Base-by-base conservation (phyloP, 92 coral and sea anemone genomes). In the Galaxea fascicularis region DNA sequence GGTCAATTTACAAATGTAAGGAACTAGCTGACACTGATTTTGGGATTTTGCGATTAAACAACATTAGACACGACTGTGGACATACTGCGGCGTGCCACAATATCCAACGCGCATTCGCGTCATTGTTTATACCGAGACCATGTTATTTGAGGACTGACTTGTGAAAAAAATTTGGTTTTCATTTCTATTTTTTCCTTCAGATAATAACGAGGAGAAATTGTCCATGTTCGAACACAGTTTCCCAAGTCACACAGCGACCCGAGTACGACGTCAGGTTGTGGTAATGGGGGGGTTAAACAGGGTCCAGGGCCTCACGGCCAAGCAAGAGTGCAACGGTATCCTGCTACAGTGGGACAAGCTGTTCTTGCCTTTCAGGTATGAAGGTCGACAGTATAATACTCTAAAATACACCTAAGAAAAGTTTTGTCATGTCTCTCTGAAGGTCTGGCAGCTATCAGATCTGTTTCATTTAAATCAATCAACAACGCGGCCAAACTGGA, bases 271-370 rank as follows among this genome's bases (percentile, higher is more conserved):
- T 68, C 86, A 82, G 35, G 25, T 59, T 53, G 1, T 57, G 8
- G 30, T 41, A 24, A 41, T 14, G 13, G 63, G 74, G 15, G 77
- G 74, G 2, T 71, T 60, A 15, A 35, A 41, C 15, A n/a, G 28
- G 54, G 88, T 89, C 76, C 87, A 82, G 83, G 95, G 86, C 24
- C 85, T 94, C 67, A 91, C 92, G 30, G 97, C 88, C 68, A 89
- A 86, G 56, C 99, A 96, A 88, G 95, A 92, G 24, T 96, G 99
- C 41, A 82, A 89, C 35, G 98, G 99, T 7, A 93, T 96, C 28
- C 92, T 85, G 5, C 73, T 96, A 75, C 79, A 89, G 65, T 96
- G 99, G 99, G 49, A 56, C 24, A 78, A 82, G 45, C 78, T 84
- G 4, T 29, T 68, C 27, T 11, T 93, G 22, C 98, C 99, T 3